Base-by-base conservation (phyloP, 1,140 invertebrate genomes). In the Caerostris extrusa region DNA sequence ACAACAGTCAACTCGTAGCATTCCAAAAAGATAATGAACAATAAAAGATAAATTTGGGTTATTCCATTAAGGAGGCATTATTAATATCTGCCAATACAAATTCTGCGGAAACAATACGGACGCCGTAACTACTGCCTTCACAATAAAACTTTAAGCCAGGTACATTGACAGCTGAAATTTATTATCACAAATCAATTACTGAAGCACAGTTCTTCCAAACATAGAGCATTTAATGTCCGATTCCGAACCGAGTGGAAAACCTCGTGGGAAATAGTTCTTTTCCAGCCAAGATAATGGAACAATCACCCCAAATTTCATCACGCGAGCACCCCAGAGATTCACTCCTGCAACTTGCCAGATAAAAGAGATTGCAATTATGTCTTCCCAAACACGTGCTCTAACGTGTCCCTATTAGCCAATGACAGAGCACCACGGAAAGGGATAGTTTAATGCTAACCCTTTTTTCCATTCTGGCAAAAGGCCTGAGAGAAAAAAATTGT, bases 331-430 rank as follows among this genome's bases (percentile, higher is more conserved):
- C 71, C 10, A 19, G 3, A 50, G 71, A 50, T 34, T 34, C 6
- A 14, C 19, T 8, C 10, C 34, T 77, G 71, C 71, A 77, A 3
- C 34, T 12, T 34, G 3, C 19, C 50, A 12, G 34, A 77, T 77
- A 77, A 77, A 77, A 77, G 10, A 77, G 71, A 77, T 77, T 77
- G 71, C 71, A 77, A 77, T 77, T 77, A 50, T 77, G 19, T 50
- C 71, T 77, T 77, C 71, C 71, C 19, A 77, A 77, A 77, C 71
- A 77, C 71, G 71, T 77, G 71, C 71, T 77, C 10, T 77, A 77
- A 77, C 71, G 71, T 77, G 71, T 77, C 50, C 71, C 71, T 77
- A 77, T 77, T 77, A 77, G 34, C 71, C 71, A 77, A 77, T 77
- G 71, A 77, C 71, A 50, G 34, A 77, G 34, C 14, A 50, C 71